phyloP scores from a whole-genome alignment of 2,113 vertebrate species.

The Sphyrna mokarran region DNA sequence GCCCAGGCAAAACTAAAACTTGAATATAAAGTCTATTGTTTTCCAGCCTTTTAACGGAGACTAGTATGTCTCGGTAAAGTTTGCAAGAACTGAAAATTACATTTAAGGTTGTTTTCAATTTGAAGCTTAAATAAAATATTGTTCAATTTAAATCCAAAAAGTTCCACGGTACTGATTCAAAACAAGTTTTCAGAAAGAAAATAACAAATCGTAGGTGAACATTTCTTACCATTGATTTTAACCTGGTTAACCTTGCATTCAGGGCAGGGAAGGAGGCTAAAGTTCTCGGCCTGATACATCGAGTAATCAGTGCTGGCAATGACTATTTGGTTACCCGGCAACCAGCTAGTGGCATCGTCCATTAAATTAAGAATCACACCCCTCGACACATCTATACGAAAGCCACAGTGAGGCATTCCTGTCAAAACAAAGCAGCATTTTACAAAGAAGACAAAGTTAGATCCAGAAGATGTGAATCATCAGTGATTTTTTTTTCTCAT shows the following conservation, averaged over 20 bases:
- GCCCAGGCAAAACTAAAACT: background rate
- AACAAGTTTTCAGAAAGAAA: background rate
- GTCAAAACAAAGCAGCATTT: background rate
- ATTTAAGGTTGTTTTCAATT: background rate
- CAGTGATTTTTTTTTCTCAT: background rate
- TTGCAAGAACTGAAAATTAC: background rate
- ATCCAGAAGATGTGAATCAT: background rate
- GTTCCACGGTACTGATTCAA: background rate
- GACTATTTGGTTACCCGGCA: slow-evolving; percentile 44
- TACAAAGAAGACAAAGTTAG: background rate
- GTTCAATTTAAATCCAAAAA: background rate
- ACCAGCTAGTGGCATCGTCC: slow-evolving; percentile 49
- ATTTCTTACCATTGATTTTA: slow-evolving; percentile 52
- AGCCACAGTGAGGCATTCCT: slow-evolving; percentile 47
- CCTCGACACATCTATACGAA: slow-evolving; percentile 47
- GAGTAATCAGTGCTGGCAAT: slow-evolving; percentile 51
- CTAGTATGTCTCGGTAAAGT: background rate
- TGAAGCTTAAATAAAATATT: background rate
- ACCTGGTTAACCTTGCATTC: slow-evolving; percentile 49
- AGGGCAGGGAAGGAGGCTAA: slow-evolving; percentile 47
- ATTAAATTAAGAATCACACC: slow-evolving; percentile 46
- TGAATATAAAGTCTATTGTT: background rate
- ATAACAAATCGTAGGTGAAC: background rate
- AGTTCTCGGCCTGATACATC: slow-evolving; percentile 50
- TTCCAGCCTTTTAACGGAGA: background rate